These are phyloP conservation scores for Willowsia nigromaculata DNA, from an alignment of 2,888 invertebrate genomes.

Conservation along the genomic window DNA sequence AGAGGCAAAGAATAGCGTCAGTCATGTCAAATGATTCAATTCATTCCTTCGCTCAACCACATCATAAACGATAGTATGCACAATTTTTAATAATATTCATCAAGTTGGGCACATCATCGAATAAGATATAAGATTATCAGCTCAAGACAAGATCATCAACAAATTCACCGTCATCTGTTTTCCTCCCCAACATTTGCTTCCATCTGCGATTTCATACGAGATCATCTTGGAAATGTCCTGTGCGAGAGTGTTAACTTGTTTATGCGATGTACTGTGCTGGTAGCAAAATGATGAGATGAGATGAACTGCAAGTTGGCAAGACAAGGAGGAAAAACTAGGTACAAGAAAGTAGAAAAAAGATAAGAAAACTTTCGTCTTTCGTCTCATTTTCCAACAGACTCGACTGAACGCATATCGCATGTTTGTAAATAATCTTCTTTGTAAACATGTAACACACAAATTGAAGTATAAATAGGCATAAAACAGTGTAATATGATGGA, in stretches of 20 bases:
- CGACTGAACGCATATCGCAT: slow-evolving; percentile 7
- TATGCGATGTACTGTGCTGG: neutral
- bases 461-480: neutral
- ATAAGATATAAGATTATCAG: neutral
- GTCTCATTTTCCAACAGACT: neutral
- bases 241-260: neutral
- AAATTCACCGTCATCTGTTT: neutral
- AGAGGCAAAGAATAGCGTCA: neutral
- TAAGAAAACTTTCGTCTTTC: neutral
- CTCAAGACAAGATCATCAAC: neutral
- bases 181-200: slow-evolving; percentile 5
- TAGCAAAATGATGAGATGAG: neutral
- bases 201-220: neutral
- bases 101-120: neutral
- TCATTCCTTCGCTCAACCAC: neutral
- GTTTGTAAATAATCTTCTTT: slow-evolving; percentile 35
- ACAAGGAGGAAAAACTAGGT: neutral
- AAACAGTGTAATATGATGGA: no score
- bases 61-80: neutral
- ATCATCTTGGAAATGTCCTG: slow-evolving; percentile 23
- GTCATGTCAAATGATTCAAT: neutral
- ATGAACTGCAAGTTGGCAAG: no score
- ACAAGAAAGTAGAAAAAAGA: neutral
- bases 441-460: neutral
- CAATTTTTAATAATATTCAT: neutral